These are phyloP conservation scores for Macaca nemestrina DNA, from an alignment of 2,113 vertebrate genomes.

Conservation along the genomic window DNA sequence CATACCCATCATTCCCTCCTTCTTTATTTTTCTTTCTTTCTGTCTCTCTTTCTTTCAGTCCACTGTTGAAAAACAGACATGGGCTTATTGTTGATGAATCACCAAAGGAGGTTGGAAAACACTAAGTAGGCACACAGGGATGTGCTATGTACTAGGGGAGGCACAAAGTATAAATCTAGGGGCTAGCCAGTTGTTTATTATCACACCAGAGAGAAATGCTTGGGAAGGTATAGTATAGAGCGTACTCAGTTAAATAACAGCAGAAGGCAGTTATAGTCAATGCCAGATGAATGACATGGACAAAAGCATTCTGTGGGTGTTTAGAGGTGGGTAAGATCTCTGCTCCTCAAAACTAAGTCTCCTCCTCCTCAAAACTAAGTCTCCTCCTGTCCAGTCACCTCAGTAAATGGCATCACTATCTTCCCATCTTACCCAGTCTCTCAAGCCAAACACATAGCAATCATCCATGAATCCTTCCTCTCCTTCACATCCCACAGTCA, in stretches of 20 bases:
- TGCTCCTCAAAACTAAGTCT: background rate
- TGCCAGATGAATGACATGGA: conserved; percentile 11
- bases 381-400: background rate
- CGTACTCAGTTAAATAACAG: background rate
- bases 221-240: background rate
- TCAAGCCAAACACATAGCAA: background rate
- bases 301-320: background rate
- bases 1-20: background rate
- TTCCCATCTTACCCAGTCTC: background rate
- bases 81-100: conserved; percentile 39
- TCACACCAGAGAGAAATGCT: background rate
- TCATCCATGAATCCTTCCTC: background rate
- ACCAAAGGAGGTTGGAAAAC: background rate
- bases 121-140: background rate
- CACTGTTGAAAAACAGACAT: background rate
- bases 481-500: background rate
- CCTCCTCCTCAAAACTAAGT: background rate
- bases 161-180: background rate
- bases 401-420: background rate
- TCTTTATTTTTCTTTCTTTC: background rate
- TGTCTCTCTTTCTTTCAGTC: background rate
- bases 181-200: background rate
- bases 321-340: background rate
- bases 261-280: background rate
- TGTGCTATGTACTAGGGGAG: background rate